These are phyloP conservation scores for Sula dactylatra DNA, from an alignment of 2,113 vertebrate genomes.

Conservation along the genomic window DNA sequence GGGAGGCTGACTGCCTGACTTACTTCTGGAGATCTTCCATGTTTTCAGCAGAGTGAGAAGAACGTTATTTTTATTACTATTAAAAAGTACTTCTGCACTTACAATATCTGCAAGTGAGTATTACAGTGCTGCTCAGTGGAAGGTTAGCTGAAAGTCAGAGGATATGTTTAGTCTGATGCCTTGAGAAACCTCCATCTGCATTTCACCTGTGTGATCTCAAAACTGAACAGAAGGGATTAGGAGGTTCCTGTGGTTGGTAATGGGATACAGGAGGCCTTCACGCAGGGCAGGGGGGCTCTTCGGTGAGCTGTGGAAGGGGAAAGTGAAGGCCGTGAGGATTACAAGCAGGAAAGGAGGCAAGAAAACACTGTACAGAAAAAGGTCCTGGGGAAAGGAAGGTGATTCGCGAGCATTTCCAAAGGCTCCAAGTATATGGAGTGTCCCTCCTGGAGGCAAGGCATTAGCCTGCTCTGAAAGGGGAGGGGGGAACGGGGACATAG, in stretches of 20 bases:
- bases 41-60: slow-evolving; percentile 4
- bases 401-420: background rate
- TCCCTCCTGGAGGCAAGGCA: background rate
- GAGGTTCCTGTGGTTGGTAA: background rate
- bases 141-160: slow-evolving; percentile 32
- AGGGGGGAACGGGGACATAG: background rate
- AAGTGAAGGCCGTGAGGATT: background rate
- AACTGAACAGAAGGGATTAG: background rate
- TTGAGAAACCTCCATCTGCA: background rate
- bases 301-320: background rate
- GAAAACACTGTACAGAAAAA: background rate
- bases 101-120: background rate
- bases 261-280: background rate
- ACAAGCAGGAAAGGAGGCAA: background rate
- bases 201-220: background rate
- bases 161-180: background rate
- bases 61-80: slow-evolving; percentile 44
- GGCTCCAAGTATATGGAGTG: background rate
- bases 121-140: slow-evolving; percentile 26
- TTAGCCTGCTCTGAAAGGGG: background rate
- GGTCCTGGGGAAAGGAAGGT: background rate
- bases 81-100: slow-evolving; percentile 8
- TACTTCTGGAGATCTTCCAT: slow-evolving; percentile 38
- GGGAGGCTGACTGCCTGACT: slow-evolving; percentile 40
- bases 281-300: accelerated